Conservation (phyloP, 2,113 vertebrate genomes). For the Microcebus murinus region DNA sequence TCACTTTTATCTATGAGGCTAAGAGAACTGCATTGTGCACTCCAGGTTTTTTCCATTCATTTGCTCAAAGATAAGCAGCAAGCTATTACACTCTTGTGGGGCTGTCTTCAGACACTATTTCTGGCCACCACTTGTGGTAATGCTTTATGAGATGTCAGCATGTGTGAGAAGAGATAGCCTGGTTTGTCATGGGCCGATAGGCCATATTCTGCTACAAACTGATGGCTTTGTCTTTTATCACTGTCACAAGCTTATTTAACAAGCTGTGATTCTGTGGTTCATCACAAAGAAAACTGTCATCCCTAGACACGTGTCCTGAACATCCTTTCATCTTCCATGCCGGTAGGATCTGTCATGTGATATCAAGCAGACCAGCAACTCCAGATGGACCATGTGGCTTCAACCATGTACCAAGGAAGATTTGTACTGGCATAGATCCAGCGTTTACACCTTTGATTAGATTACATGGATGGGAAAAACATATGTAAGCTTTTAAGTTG, state of each 20-base stretch:
- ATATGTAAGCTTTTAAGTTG: conserved; percentile 78
- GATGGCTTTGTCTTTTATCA: conserved; percentile 88
- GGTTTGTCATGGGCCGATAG: conserved; percentile 89
- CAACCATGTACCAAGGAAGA: conserved; percentile 66
- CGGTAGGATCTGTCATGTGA: conserved; percentile 82
- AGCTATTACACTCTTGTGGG: conserved; percentile 85
- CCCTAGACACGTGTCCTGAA: conserved; percentile 83
- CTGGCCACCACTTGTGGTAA: conserved; percentile 86
- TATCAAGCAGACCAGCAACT: conserved; percentile 83
- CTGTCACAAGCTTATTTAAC: conserved; percentile 87
- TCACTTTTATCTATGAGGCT: conserved; percentile 76
- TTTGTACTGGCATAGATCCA: conserved; percentile 74
- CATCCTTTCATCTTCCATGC: conserved; percentile 84
- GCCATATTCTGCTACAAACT: conserved; percentile 84
- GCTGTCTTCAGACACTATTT: conserved; percentile 88
- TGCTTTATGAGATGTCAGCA: conserved; percentile 89
- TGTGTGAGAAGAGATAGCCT: conserved; percentile 90
- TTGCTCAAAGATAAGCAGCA: conserved; percentile 87
- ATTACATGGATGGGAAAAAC: conserved; percentile 80
- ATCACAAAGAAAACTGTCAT: conserved; percentile 88
- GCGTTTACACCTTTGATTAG: conserved; percentile 83
- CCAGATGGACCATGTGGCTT: conserved; percentile 72
- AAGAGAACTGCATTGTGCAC: conserved; percentile 80
- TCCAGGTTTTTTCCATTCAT: conserved; percentile 85
- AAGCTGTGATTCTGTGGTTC: conserved; percentile 89